These are phyloP conservation scores for Scolanthus callimorphus DNA, from an alignment of 92 coral and sea anemone species.

Conservation along the genomic window DNA sequence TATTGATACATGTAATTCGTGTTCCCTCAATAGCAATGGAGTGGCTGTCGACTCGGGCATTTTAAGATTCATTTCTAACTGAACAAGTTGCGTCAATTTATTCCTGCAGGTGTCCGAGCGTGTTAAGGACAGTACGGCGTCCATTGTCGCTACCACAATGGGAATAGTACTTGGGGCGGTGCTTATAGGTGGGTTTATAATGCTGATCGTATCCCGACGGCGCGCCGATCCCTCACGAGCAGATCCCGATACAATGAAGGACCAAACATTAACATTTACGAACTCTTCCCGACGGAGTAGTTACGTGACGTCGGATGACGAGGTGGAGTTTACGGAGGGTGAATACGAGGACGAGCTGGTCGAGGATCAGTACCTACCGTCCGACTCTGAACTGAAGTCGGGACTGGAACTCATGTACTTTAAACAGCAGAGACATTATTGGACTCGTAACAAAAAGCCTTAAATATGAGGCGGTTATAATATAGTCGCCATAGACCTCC, in stretches of 20 bases:
- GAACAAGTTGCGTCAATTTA: no score
- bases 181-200: slow-evolving; percentile 60
- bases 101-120: slow-evolving; percentile 86
- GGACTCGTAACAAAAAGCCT: slow-evolving; percentile 76
- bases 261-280: slow-evolving; percentile 49
- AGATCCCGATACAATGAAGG: slow-evolving; percentile 53
- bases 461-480: slow-evolving; percentile 12
- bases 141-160: slow-evolving; percentile 74
- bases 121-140: slow-evolving; percentile 50
- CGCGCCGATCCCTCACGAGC: slow-evolving; percentile 41
- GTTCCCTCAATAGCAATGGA: no score
- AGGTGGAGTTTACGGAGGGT: slow-evolving; percentile 73
- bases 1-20: no score
- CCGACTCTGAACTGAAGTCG: slow-evolving; percentile 94
- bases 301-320: slow-evolving; percentile 74
- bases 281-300: slow-evolving; percentile 72
- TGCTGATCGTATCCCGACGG: slow-evolving; percentile 50
- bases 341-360: slow-evolving; percentile 94
- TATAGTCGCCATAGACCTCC: no score
- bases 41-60: no score
- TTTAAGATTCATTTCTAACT: no score
- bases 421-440: slow-evolving; percentile 95
- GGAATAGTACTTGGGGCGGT: slow-evolving; percentile 83
- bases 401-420: slow-evolving; percentile 94
- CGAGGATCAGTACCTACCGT: slow-evolving; percentile 91